Conservation (phyloP, 2,113 vertebrate genomes). For the Helogale parvula region DNA sequence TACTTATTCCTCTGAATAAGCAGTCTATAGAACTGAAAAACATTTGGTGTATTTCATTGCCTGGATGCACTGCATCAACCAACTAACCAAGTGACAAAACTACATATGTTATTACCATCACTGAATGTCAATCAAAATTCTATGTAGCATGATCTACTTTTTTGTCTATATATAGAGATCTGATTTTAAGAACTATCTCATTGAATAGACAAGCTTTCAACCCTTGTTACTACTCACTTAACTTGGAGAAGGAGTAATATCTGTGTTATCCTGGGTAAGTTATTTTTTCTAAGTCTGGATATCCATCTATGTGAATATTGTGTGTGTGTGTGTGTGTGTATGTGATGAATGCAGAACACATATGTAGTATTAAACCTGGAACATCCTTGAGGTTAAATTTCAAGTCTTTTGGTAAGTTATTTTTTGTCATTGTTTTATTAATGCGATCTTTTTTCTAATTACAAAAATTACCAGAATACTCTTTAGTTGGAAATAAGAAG, state of each 20-base stretch:
- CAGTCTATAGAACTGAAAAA: slow-evolving; percentile 24
- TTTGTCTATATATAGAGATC: not conserved
- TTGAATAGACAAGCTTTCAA: not conserved
- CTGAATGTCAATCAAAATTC: not conserved
- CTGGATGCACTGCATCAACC: not conserved
- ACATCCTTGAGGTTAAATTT: not conserved
- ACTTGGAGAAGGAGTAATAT: not conserved
- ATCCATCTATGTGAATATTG: not conserved
- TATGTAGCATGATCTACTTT: not conserved
- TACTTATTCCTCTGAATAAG: slow-evolving; percentile 17
- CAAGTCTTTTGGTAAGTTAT: not conserved
- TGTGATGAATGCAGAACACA: not conserved
- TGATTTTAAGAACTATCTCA: not conserved
- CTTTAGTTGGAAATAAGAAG: not conserved
- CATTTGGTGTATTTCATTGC: not conserved
- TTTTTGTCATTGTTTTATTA: not conserved
- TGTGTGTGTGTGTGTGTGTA: too few relatives aligned
- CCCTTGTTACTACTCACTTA: not conserved
- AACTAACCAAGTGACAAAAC: not conserved
- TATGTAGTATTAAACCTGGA: not conserved
- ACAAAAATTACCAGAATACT: not conserved
- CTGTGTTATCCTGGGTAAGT: not conserved
- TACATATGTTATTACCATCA: not conserved
- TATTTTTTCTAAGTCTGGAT: slow-evolving; percentile 28
- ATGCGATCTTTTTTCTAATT: not conserved